Conservation (phyloP, 2,797 vertebrate genomes). For the Tinamus major region DNA sequence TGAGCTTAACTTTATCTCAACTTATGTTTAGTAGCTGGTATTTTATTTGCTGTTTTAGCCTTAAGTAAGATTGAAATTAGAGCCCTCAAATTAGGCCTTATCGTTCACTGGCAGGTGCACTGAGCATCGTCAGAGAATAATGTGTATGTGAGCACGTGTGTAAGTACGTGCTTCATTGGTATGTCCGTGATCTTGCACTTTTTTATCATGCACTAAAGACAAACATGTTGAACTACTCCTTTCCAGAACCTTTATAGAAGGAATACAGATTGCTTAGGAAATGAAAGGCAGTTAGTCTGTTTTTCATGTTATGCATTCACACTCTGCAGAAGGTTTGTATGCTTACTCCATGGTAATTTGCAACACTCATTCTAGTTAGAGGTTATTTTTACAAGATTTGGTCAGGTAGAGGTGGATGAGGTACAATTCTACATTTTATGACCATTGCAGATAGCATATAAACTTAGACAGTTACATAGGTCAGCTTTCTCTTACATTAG, state of each 20-base stretch:
- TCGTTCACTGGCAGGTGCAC: not conserved
- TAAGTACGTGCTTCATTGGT: not conserved
- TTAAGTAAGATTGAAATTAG: slow-evolving; percentile 16
- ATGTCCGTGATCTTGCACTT: not conserved
- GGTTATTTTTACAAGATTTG: slow-evolving; percentile 11
- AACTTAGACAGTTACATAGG: not conserved
- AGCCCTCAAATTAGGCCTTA: not conserved
- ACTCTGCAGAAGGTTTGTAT: not conserved
- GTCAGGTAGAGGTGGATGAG: not conserved
- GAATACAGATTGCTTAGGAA: not conserved
- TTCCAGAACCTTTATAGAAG: not conserved
- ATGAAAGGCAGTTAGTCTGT: not conserved
- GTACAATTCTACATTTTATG: not conserved
- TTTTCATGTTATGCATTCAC: not conserved
- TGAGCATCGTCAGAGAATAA: not conserved
- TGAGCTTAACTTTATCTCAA: not conserved
- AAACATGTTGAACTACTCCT: not conserved
- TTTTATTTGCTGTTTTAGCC: slow-evolving; percentile 19
- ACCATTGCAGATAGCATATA: not conserved
- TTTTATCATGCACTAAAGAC: not conserved
- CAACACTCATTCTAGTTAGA: not conserved
- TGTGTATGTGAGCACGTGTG: not conserved
- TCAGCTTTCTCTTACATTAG: not conserved
- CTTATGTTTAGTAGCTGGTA: not conserved
- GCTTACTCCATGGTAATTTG: not conserved